These are phyloP conservation scores for Steinernema hermaphroditum DNA, from an alignment of 2,888 invertebrate genomes.

Conservation along the genomic window DNA sequence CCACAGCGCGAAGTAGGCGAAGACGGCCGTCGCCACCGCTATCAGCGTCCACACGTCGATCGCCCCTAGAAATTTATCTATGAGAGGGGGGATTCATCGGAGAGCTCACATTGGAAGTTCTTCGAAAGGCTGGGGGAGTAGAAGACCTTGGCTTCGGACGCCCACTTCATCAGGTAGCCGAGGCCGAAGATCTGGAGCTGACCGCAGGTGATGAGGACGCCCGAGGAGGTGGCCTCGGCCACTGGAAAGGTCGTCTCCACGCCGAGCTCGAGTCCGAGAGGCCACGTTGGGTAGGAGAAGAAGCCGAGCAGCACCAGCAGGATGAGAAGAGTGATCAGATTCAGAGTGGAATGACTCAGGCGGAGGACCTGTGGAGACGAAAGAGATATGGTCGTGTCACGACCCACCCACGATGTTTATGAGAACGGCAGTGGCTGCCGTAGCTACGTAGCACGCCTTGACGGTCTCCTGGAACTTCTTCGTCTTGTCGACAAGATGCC, in stretches of 20 bases:
- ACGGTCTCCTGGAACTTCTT: constrained; percentile 58
- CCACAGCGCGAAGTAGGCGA: constrained; percentile 44
- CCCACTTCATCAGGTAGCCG: constrained; percentile 25
- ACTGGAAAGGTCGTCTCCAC: constrained; percentile 64
- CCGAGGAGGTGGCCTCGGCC: constrained; percentile 60
- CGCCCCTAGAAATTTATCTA: constrained; percentile 45
- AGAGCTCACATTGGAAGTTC: neutral
- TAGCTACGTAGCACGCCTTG: constrained; percentile 43
- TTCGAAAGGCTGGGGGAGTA: neutral
- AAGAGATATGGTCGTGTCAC: neutral
- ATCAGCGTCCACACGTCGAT: constrained; percentile 45
- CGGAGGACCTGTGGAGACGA: neutral
- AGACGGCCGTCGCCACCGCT: constrained; percentile 41
- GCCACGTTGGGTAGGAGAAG: constrained; percentile 47
- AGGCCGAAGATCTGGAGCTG: constrained; percentile 35
- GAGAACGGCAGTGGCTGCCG: constrained; percentile 44
- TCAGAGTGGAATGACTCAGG: neutral
- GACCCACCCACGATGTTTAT: constrained; percentile 46
- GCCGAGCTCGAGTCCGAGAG: constrained; percentile 54
- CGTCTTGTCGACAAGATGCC: constrained; percentile 55
- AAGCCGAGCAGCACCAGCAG: constrained; percentile 39
- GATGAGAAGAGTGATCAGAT: constrained; percentile 32
- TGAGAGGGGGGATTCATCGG: too few relatives aligned
- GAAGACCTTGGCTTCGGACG: neutral
- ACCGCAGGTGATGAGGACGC: constrained; percentile 51